Evolutionary conservation across 2,113 vertebrate genomes (phyloP).

Genomic region (Neolamprologus toae): DNA sequence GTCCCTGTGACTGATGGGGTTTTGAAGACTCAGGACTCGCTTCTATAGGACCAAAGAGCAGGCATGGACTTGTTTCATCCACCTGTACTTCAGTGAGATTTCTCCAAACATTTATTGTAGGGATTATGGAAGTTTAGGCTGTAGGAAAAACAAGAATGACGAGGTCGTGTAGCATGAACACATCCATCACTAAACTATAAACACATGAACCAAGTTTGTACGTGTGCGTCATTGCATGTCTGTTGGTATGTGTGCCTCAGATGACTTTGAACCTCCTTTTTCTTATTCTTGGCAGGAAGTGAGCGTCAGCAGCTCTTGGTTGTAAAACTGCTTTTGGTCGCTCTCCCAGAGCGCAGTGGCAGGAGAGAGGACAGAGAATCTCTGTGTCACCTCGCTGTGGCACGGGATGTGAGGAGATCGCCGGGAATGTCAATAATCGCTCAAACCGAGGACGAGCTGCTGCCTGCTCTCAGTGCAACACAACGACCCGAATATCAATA

Average conservation of each 20-base stretch:
- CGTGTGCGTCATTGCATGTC: neutral
- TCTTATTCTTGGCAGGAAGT: slow-evolving; percentile 56
- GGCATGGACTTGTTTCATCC: neutral
- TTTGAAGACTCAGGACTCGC: accelerated
- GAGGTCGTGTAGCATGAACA: neutral
- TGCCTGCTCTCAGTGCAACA: neutral
- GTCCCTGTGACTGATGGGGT: neutral
- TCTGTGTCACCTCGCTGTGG: slow-evolving; percentile 47
- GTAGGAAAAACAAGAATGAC: neutral
- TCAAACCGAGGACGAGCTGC: neutral
- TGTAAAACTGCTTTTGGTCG: slow-evolving; percentile 55
- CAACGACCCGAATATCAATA: neutral
- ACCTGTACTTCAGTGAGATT: neutral
- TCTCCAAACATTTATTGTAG: neutral
- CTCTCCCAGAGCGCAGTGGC: slow-evolving; percentile 40
- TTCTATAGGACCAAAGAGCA: neutral
- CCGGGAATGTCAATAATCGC: slow-evolving; percentile 51
- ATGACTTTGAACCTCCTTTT: slow-evolving; percentile 46
- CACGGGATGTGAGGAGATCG: slow-evolving; percentile 46
- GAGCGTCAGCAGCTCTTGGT: slow-evolving; percentile 38
- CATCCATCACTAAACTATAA: neutral
- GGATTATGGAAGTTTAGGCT: accelerated
- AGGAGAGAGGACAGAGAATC: slow-evolving; percentile 53
- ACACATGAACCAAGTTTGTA: neutral
- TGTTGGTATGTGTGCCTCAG: neutral